Percentiles rank a stretch among this genome's conserved stretches.
phyloP scores from a whole-genome alignment of 2,113 vertebrate species.

The Perca flavescens region DNA sequence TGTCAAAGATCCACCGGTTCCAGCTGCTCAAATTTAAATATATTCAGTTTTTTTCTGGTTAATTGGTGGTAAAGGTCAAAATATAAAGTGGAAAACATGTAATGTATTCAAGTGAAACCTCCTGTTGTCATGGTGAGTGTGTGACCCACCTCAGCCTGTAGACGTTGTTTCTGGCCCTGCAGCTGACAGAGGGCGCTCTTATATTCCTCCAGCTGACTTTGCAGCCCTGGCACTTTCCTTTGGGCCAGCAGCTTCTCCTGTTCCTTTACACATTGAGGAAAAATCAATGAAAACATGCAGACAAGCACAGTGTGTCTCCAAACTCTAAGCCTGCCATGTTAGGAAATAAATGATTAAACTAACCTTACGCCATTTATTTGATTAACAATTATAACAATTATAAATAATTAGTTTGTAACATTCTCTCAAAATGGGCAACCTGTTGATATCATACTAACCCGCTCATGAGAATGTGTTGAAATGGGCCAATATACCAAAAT shows the following conservation, averaged over 20 bases:
- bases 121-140: conserved; percentile 59
- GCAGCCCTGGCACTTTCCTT: conserved; percentile 85
- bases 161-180: conserved; percentile 88
- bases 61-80: too few relatives aligned
- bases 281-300: conserved; percentile 25
- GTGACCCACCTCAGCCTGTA: conserved; percentile 90
- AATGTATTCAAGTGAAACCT: background rate
- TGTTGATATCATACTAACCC: too few relatives aligned
- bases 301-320: background rate
- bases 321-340: background rate
- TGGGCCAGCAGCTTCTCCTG: conserved; percentile 90
- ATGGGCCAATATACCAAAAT: too few relatives aligned
- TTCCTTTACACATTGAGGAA: conserved; percentile 66
- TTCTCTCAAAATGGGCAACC: too few relatives aligned
- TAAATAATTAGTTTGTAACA: too few relatives aligned
- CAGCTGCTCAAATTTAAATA: background rate
- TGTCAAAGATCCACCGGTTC: too few relatives aligned
- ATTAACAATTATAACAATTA: too few relatives aligned
- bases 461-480: too few relatives aligned
- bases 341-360: background rate
- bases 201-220: conserved; percentile 91
- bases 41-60: background rate
- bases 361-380: too few relatives aligned
- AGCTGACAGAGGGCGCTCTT: conserved; percentile 91
- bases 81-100: background rate